Conservation (phyloP, 2,888 invertebrate species). For the Cheiracanthium punctorium region DNA sequence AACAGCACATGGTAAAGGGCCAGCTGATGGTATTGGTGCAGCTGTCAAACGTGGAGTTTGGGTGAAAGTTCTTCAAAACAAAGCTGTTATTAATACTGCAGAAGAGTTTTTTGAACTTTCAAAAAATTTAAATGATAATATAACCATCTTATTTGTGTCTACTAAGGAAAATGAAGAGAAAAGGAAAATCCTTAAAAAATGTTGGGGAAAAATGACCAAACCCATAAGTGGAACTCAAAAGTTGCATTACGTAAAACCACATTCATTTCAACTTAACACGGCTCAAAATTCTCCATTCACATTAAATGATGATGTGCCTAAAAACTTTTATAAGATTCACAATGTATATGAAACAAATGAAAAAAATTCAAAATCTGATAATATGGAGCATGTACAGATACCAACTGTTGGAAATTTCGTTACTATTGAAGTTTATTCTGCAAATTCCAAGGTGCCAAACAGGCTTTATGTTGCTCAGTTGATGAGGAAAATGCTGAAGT, state of each 20-base stretch:
- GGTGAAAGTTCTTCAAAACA: not conserved
- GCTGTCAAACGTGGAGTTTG: not conserved
- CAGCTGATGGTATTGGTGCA: slow-evolving; percentile 15
- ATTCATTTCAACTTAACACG: not conserved
- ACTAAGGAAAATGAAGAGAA: not conserved
- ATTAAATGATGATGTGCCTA: not conserved
- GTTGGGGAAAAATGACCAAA: slow-evolving; percentile 6
- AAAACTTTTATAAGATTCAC: not conserved
- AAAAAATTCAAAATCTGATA: not conserved
- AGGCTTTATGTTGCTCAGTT: not conserved
- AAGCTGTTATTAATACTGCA: slow-evolving; percentile 3
- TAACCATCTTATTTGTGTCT: not conserved
- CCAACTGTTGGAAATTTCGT: not conserved
- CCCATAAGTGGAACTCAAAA: not conserved
- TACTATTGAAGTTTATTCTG: not conserved
- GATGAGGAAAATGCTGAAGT: not conserved
- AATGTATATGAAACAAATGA: slow-evolving; percentile 2
- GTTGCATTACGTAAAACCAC: not conserved
- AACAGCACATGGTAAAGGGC: slow-evolving; percentile 17
- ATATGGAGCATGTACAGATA: not conserved
- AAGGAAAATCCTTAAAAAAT: not conserved
- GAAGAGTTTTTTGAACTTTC: not conserved
- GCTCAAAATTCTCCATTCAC: not conserved
- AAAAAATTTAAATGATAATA: slow-evolving; percentile 1
- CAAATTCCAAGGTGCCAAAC: not conserved